Evolutionary conservation across 2,888 invertebrate genomes (phyloP).

Genomic region (Toxonevra muliebris): DNA sequence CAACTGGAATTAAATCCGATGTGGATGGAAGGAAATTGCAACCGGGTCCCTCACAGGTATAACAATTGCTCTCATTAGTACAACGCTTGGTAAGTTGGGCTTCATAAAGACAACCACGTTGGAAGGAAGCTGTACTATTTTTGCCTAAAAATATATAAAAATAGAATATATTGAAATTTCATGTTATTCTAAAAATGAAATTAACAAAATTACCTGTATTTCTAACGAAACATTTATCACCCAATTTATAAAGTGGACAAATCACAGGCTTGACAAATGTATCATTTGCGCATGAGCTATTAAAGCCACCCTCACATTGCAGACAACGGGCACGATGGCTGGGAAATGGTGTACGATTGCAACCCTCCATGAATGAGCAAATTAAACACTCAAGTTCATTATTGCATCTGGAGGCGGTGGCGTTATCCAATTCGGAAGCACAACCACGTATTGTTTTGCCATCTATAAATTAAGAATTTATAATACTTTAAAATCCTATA

Average conservation of each 20-base stretch:
- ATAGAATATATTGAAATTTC: neutral
- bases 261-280: conserved; percentile 45
- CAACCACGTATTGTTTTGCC: conserved; percentile 60
- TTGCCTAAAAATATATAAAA: conserved; percentile 35
- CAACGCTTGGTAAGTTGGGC: conserved; percentile 53
- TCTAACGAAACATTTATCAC: conserved; percentile 58
- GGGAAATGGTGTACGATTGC: conserved; percentile 58
- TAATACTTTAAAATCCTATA: neutral
- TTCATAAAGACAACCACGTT: conserved; percentile 58
- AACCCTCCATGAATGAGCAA: conserved; percentile 54
- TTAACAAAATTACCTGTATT: conserved; percentile 41
- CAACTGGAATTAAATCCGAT: conserved; percentile 50
- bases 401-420: conserved; percentile 47
- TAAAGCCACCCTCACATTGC: conserved; percentile 55
- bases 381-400: conserved; percentile 57
- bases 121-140: conserved; percentile 48
- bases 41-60: conserved; percentile 56
- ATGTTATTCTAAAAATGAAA: neutral
- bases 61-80: conserved; percentile 51
- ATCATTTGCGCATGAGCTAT: conserved; percentile 53
- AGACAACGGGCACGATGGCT: conserved; percentile 54
- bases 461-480: conserved; percentile 40
- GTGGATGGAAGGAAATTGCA: conserved; percentile 55
- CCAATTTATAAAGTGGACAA: conserved; percentile 55
- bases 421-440: conserved; percentile 52